Base-by-base conservation (phyloP, 1,140 invertebrate species). In the Rhagoletis pomonella region DNA sequence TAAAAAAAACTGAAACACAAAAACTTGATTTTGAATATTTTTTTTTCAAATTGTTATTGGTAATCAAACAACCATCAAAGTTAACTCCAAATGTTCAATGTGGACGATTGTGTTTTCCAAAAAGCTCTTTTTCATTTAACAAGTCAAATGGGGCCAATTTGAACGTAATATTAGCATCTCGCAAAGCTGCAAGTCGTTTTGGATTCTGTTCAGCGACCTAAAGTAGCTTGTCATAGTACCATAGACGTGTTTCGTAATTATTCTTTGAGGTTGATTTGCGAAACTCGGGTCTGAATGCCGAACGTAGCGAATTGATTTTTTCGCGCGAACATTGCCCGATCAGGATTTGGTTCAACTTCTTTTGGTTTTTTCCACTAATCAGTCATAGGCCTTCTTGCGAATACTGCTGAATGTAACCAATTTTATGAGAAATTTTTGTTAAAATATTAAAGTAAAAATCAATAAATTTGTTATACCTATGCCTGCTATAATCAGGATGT, bases 401-500 rank as follows among this genome's bases (percentile, higher is more conserved):
- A 87, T 62, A n/a, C 86, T 87, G 17, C 2, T 47, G 6, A 73
- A 17, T 62, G 14, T 62, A 17, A 62, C 29, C 29, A 29, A 29
- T 29, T 62, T 62, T 50, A 73, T 65, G 6, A 86, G 17, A 64
- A 44, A 50, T 19, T 55, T 0, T 58, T 29, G 55, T 29, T 29
- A 29, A 29, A 29, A 29, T 29, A 29, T 29, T 29, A 29, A 29
- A 29, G 29, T 29, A 29, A 29, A 29, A 29, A 29, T 29, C 29
- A 29, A 29, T 29, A 29, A 29, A 29, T 29, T 29, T 29, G 29
- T 62, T 55, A 19, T 55, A 81, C 73, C 73, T 81, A 85, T 93
- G 90, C 86, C 93, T 93, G 67, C 91, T 92, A 87, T 93, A 93
- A 73, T 93, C 92, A 14, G 91, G 91, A 89, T 92, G 92, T 85